phyloP scores from a whole-genome alignment of 2,888 invertebrate species.

The Agrotis ipsilon region DNA sequence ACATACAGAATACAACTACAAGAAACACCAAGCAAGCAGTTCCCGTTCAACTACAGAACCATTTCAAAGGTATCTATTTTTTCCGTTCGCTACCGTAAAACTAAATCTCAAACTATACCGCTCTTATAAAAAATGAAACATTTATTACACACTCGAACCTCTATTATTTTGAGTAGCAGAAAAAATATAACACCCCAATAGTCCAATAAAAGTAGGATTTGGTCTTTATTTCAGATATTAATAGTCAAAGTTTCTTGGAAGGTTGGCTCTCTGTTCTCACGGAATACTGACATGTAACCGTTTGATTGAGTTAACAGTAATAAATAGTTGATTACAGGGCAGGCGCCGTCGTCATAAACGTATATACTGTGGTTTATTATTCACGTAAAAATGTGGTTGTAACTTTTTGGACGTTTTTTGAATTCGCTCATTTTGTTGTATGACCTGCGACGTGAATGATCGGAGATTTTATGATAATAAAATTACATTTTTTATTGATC shows the following conservation, averaged over 20 bases:
- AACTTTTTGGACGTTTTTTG: conserved; percentile 43
- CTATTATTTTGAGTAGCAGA: conserved; percentile 79
- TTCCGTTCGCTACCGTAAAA: conserved; percentile 78
- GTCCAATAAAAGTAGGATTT: conserved; percentile 87
- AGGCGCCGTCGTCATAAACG: conserved; percentile 86
- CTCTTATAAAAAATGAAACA: conserved; percentile 75
- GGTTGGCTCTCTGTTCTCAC: conserved; percentile 83
- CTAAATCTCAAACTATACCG: conserved; percentile 72
- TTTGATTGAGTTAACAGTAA: conserved; percentile 86
- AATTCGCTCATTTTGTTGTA: conserved; percentile 39
- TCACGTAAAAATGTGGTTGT: conserved; percentile 77
- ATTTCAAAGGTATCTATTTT: conserved; percentile 50
- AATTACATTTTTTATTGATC: conserved; percentile 39
- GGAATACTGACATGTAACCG: conserved; percentile 74
- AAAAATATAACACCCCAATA: conserved; percentile 83
- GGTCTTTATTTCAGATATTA: conserved; percentile 87
- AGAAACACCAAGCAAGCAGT: background rate
- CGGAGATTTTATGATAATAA: conserved; percentile 52
- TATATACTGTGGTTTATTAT: conserved; percentile 85
- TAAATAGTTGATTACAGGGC: conserved; percentile 87
- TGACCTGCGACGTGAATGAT: conserved; percentile 33
- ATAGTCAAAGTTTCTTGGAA: conserved; percentile 87
- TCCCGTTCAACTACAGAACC: conserved; percentile 48
- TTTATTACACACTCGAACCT: conserved; percentile 78
- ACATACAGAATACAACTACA: background rate